Percentiles rank a stretch among this genome's conserved stretches.
Conservation (phyloP, 2,113 vertebrate species). For the Macquaria ambigua region DNA sequence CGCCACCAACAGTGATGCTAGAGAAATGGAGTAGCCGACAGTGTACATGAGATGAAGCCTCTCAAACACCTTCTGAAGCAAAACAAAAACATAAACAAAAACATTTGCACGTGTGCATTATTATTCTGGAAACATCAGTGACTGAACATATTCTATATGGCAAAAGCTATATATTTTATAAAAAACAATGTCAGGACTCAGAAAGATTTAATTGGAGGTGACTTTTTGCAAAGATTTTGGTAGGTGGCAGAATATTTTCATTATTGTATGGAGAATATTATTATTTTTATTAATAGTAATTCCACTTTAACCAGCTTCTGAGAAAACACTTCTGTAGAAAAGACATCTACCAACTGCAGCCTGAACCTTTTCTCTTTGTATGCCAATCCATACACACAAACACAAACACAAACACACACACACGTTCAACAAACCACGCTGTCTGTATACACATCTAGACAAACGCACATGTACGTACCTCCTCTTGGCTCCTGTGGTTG, state of each 20-base stretch:
- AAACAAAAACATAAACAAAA: constrained; percentile 50
- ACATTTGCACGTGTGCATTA: background rate
- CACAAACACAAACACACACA: no score
- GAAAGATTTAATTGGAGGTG: background rate
- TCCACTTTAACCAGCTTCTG: no score
- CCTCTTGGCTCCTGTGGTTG: constrained; percentile 83
- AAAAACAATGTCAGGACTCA: background rate
- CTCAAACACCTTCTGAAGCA: constrained; percentile 89
- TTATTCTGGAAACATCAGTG: background rate
- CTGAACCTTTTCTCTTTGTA: background rate
- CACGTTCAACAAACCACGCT: background rate
- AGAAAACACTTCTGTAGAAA: no score
- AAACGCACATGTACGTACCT: constrained; percentile 76
- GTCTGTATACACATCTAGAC: background rate
- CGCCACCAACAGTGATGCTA: constrained; percentile 87
- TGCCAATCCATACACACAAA: background rate
- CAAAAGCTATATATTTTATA: background rate
- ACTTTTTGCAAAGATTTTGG: background rate
- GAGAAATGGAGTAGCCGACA: constrained; percentile 90
- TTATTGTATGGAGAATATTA: no score
- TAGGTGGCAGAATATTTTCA: no score
- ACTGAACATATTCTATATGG: background rate
- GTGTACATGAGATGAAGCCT: constrained; percentile 94
- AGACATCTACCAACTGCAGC: no score
- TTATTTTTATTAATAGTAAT: no score